Percentiles rank a stretch among this genome's conserved stretches.
Conservation (phyloP, 2,797 vertebrate species). For the Melanotaenia pygmaea region DNA sequence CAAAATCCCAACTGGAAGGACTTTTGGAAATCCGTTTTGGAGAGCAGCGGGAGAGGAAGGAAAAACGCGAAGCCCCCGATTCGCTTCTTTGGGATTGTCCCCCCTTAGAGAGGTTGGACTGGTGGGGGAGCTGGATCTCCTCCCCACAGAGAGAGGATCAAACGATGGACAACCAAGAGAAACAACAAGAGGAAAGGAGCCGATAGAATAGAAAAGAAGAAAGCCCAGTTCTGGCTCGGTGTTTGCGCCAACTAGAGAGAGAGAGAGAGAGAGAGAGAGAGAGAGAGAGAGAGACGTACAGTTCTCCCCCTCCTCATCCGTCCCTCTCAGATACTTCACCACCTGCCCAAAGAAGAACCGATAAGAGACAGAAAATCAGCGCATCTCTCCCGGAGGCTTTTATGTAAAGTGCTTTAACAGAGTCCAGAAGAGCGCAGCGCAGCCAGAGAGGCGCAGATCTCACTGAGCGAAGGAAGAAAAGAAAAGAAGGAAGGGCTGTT, state of each 20-base stretch:
- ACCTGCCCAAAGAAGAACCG: slow-evolving; percentile 39
- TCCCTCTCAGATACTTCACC: slow-evolving; percentile 38
- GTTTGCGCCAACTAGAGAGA: neutral
- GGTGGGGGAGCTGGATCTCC: neutral
- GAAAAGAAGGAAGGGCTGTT: slow-evolving; percentile 11
- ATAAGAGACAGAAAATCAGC: slow-evolving; percentile 42
- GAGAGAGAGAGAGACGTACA: neutral
- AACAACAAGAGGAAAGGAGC: slow-evolving; percentile 8
- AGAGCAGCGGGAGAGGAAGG: slow-evolving; percentile 5
- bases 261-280: too few species aligned
- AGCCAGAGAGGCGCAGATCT: neutral
- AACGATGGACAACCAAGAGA: neutral
- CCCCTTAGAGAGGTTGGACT: slow-evolving; percentile 3
- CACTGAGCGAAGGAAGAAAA: too few species aligned
- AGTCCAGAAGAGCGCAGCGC: slow-evolving; percentile 13
- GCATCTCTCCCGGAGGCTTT: slow-evolving; percentile 57
- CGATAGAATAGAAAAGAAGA: slow-evolving; percentile 17
- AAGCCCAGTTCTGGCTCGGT: slow-evolving; percentile 34
- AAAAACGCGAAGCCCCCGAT: slow-evolving; percentile 19
- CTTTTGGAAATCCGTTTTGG: slow-evolving; percentile 39
- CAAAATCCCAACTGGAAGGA: slow-evolving; percentile 32
- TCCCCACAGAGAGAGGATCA: slow-evolving; percentile 5
- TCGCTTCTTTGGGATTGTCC: slow-evolving; percentile 38
- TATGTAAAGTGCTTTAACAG: slow-evolving; percentile 65
- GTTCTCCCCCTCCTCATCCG: slow-evolving; percentile 9